Base-by-base conservation (phyloP, 2,888 invertebrate genomes). In the Myathropa florea region DNA sequence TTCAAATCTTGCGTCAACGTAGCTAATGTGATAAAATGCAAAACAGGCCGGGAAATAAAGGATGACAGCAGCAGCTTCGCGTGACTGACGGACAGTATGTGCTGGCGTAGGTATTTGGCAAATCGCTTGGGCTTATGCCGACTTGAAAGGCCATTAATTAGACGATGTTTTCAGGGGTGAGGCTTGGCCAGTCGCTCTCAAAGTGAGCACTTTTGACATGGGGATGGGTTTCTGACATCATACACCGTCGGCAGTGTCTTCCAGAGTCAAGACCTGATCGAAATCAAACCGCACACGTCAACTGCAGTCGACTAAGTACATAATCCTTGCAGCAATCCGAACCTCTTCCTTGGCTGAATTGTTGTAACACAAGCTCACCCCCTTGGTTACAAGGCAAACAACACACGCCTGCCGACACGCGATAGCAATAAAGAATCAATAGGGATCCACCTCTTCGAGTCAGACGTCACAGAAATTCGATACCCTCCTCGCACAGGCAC, bases 341-440 rank as follows among this genome's bases (percentile, higher is more conserved):
- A n/a, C 14, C 39, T 4, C 14, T 39, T 39, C 14, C 14, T n/a
- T 4, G 12, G 14, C 14, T n/a, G n/a, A n/a, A 14, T 39, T 39
- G 14, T n/a, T 36, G 14, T 39, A 73, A 14, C 24, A 57, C 6
- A 10, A 68, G 18, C 63, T 53, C 39, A 59, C 21, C 26, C 53
- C 46, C 46, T 46, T n/a, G n/a, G n/a, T 46, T n/a, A 46, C 46
- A 46, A 18, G 0, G n/a, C 10, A 36, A 24, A 61, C 55, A 36
- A 23, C 33, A n/a, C 70, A 21, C 39, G 70, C 60, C 70, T 61
- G 64, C 23, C 57, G 83, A 67, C 81, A 84, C 84, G 81, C 81
- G 84, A 76, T 81, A 61, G 75, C 75, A 76, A 81, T 81, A 67
- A 76, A 64, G 36, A 70, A 70, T 80, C 83, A 75, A 83, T 73